Base-by-base conservation (phyloP, 2,113 vertebrate genomes). In the Nematolebias whitei region DNA sequence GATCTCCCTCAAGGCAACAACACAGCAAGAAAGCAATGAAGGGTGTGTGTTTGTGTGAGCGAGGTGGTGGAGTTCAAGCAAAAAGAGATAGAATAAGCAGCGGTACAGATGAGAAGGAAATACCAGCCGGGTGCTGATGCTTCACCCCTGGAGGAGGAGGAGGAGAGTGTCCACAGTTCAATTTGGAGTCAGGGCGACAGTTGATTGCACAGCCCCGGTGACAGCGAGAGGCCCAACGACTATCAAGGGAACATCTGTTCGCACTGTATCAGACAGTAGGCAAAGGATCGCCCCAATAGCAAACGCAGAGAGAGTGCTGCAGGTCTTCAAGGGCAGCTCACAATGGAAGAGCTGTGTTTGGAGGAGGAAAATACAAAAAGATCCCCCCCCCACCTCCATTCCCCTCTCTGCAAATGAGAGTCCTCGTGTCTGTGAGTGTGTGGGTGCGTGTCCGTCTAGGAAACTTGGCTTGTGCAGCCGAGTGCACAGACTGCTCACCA, bases 151-250 rank as follows among this genome's bases (percentile, higher is more conserved):
- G 91, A 95, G n/a, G 44, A 47, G 44, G 40, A 41, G 32, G 32
- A 41, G 59, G 68, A 93, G 92, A 92, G 94, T 92, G 93, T 95
- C 94, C 94, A 94, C 92, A 93, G 93, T 94, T 91, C 94, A 85
- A 92, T 93, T 93, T 91, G 90, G 92, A 94, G 95, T 93, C 92
- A 85, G 86, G 92, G 90, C 94, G 94, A 94, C 94, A 95, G 92
- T 93, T 94, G 94, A 96, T 95, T 95, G 95, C 95, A 94, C 93
- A 93, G 90, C 87, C 88, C 91, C 93, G 89, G 93, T 94, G 94
- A 93, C 93, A 94, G 93, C 74, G 87, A 91, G 93, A 92, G 93
- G 92, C 89, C n/a, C 90, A 92, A 91, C 88, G 78, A 82, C 84
- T 84, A 90, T 87, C 83, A 85, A 86, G 90, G 89, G 85, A 90